Evolutionary conservation across 2,888 invertebrate genomes (phyloP).

Genomic region (Drosophila conformis): DNA sequence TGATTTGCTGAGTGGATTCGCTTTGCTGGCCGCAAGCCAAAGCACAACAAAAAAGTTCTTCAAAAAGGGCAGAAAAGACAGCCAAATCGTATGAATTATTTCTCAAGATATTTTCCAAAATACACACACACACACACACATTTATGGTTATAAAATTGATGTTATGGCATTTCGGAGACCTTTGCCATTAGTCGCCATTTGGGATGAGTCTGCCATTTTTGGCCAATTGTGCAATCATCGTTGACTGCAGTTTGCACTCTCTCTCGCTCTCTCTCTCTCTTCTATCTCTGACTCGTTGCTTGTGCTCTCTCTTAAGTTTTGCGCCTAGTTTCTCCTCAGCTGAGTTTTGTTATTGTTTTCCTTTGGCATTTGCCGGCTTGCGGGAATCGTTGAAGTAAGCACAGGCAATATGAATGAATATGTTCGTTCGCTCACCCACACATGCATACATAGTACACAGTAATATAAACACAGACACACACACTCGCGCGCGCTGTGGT

Average conservation of each 20-base stretch:
- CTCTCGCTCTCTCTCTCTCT: conserved; percentile 21
- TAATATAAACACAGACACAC: conserved; percentile 12
- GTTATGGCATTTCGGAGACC: conserved; percentile 32
- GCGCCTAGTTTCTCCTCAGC: conserved; percentile 65
- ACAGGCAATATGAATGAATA: conserved; percentile 64
- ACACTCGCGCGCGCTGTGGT: conserved; percentile 19
- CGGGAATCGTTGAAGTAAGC: conserved; percentile 44
- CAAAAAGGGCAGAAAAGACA: conserved; percentile 41
- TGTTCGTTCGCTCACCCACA: conserved; percentile 38
- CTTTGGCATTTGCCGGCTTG: conserved; percentile 71
- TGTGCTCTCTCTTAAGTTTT: conserved; percentile 47
- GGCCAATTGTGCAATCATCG: conserved; percentile 63
- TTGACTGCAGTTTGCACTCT: conserved; percentile 51
- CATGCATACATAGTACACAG: conserved; percentile 8
- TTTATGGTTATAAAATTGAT: conserved; percentile 9
- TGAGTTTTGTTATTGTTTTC: conserved; percentile 80
- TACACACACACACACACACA: not conserved
- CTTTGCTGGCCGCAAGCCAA: conserved; percentile 70
- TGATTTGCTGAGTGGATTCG: conserved; percentile 59
- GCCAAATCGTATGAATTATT: conserved; percentile 50
- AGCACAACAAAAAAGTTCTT: conserved; percentile 44
- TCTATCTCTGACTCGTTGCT: not conserved
- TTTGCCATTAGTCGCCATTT: conserved; percentile 39
- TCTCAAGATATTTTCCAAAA: conserved; percentile 52
- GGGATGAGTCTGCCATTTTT: conserved; percentile 28